phyloP scores from a whole-genome alignment of 2,113 vertebrate genomes.

The Platysternon megacephalum region DNA sequence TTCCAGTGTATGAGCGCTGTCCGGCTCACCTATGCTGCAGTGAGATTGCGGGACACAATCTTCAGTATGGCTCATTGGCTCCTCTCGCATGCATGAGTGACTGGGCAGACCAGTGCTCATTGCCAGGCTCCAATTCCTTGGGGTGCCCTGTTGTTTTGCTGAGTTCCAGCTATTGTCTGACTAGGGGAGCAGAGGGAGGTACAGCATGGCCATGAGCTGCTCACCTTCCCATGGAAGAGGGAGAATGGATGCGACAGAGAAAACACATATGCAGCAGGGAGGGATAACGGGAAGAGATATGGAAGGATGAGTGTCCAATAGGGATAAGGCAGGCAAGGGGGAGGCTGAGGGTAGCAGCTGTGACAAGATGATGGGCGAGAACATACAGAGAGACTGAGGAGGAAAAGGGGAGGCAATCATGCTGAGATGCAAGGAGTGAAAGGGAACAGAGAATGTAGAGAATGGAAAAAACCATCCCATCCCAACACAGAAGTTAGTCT shows the following conservation, averaged over 20 bases:
- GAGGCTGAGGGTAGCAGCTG: rapidly evolving
- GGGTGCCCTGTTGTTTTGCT: neutral
- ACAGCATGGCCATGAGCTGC: neutral
- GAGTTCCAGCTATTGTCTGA: too few species aligned
- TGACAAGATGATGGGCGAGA: neutral
- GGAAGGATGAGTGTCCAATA: too few species aligned
- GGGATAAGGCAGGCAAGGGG: too few species aligned
- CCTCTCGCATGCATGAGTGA: too few species aligned
- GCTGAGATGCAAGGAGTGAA: neutral
- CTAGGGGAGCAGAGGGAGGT: neutral
- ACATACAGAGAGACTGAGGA: neutral
- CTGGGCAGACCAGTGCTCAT: rapidly evolving
- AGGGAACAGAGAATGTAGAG: neutral
- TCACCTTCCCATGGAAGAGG: rapidly evolving
- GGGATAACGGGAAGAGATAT: neutral
- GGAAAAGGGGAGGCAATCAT: neutral
- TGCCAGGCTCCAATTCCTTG: neutral
- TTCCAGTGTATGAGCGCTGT: rapidly evolving
- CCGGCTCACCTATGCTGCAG: neutral
- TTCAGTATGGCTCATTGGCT: neutral
- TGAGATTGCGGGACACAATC: neutral
- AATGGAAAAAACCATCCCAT: neutral
- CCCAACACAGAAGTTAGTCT: neutral
- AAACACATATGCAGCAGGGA: neutral
- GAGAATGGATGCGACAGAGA: neutral